These are phyloP conservation scores for Choreutis nemorana DNA, from an alignment of 2,888 invertebrate genomes.

Conservation along the genomic window DNA sequence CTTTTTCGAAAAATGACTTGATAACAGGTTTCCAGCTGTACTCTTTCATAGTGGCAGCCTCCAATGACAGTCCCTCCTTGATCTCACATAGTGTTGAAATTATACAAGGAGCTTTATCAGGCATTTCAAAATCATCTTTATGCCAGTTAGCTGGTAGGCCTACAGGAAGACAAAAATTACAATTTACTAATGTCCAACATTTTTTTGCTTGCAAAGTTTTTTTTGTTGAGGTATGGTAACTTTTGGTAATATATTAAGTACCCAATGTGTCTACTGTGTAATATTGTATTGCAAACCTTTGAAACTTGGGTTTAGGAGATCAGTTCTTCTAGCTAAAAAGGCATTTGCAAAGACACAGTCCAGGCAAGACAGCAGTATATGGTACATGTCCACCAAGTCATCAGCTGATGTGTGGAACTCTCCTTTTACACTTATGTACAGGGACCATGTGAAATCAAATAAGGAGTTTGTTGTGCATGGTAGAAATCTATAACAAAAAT, in stretches of 20 bases:
- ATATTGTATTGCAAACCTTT: slow-evolving; percentile 72
- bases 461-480: slow-evolving; percentile 84
- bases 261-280: too few relatives aligned
- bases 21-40: slow-evolving; percentile 86
- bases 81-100: slow-evolving; percentile 82
- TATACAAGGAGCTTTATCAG: slow-evolving; percentile 79
- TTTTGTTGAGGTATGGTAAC: too few relatives aligned
- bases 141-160: slow-evolving; percentile 78
- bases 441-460: slow-evolving; percentile 93
- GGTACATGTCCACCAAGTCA: slow-evolving; percentile 94
- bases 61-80: slow-evolving; percentile 83
- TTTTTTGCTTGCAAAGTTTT: too few relatives aligned
- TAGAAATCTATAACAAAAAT: slow-evolving; percentile 71
- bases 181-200: too few relatives aligned
- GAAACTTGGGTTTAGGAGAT: slow-evolving; percentile 86
- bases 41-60: slow-evolving; percentile 90
- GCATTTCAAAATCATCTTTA: slow-evolving; percentile 64
- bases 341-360: slow-evolving; percentile 92
- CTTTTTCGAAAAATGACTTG: slow-evolving; percentile 75
- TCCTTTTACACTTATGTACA: slow-evolving; percentile 90
- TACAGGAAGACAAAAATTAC: too few relatives aligned
- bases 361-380: slow-evolving; percentile 88
- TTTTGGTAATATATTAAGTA: too few relatives aligned
- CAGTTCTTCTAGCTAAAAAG: slow-evolving; percentile 78
- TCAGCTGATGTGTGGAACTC: slow-evolving; percentile 87